Evolutionary conservation across 2,113 vertebrate genomes (phyloP), one percentile per base, ranked within the genome.

Genomic region (Rhadina sibilatrix): DNA sequence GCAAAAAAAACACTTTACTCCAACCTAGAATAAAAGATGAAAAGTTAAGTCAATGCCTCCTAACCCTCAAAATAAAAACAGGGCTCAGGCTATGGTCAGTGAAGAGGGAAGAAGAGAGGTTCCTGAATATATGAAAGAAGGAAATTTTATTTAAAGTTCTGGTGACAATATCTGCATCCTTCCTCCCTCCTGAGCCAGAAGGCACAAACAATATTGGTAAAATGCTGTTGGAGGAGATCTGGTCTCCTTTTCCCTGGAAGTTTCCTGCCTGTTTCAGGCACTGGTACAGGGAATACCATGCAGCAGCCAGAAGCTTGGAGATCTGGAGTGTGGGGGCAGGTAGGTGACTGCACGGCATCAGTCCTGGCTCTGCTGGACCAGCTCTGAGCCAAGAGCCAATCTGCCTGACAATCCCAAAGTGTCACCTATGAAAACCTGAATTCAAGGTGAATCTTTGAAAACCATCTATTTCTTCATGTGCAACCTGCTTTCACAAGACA

Each of bases 401-500:
- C 68, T 69, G n/a, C 37, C 68, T 74, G 60, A 44, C 42, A 50
- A 37, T 18, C 40, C 63, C 72, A 18, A 37, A 56, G 12, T 3
- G 2, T 23, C 57, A 19, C 7, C 59, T 5, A 6, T 8, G 18
- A n/a, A 71, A 42, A 66, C 18, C 44, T 30, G 18, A 75, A 83
- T 42, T 76, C 13, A 13, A 40, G 33, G 20, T 0, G 0, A 63
- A 63, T 54, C 33, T 82, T 66, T 57, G 54, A 78, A 76, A 90
- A 40, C 28, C 0, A 0, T 35, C 61, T 49, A 1, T 47, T 52
- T 38, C 42, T 31, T 28, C 40, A 21, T 6, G 18, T 9, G 4
- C 27, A 30, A 7, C 6, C 13, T 31, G 37, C 25, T 75, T 72
- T 24, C 53, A 6, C 8, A 6, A 49, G 37, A 50, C 18, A 3